A percentile compares a stretch with the other conserved stretches of the same genome.
phyloP scores from a whole-genome alignment of 2,113 vertebrate genomes.

The Coreoperca whiteheadi region DNA sequence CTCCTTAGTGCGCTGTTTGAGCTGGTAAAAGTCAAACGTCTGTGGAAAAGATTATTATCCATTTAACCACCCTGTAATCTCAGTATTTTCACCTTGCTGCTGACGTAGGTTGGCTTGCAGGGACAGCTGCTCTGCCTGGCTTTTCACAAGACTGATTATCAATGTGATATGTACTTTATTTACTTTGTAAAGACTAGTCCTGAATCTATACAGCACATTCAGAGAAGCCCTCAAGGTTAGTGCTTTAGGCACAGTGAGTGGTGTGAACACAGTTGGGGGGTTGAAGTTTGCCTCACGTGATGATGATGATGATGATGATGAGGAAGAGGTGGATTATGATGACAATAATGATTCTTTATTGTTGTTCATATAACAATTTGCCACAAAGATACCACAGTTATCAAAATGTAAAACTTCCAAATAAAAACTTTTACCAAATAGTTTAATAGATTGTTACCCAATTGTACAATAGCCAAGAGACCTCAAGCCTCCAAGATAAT shows the following conservation, averaged over 20 bases:
- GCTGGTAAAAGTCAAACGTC: conserved; percentile 54
- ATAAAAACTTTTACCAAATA: no score
- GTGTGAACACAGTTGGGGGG: neutral
- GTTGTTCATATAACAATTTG: neutral
- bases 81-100: conserved; percentile 53
- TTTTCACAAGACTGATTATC: conserved; percentile 55
- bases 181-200: conserved; percentile 26
- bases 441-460: neutral
- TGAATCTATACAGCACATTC: conserved; percentile 11
- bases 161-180: conserved; percentile 52
- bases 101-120: conserved; percentile 56
- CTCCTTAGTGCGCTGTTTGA: conserved; percentile 18
- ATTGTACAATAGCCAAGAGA: no score
- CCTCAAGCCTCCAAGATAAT: neutral
- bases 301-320: neutral
- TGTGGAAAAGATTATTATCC: conserved; percentile 45
- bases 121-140: conserved; percentile 49
- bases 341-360: neutral
- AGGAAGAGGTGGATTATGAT: neutral
- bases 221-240: conserved; percentile 50
- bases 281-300: neutral
- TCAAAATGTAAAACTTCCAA: neutral
- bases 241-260: neutral
- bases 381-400: neutral
- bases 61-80: conserved; percentile 52